Base-by-base conservation (phyloP, 2,113 vertebrate species). In the Zapornia atra region DNA sequence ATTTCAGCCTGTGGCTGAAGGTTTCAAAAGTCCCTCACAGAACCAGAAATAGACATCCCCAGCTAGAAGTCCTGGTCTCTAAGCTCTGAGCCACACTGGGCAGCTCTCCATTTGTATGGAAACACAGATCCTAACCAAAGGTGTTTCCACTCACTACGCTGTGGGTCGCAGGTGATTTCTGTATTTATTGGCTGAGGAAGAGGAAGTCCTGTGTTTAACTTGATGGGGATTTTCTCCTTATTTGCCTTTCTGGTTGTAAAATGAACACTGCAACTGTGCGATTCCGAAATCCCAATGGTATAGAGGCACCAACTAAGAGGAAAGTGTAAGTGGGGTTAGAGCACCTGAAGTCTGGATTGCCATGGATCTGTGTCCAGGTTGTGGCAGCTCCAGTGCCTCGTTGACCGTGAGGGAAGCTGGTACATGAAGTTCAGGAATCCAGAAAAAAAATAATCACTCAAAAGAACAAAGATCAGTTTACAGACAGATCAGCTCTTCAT, bases 381-480 rank as follows among this genome's bases (percentile, higher is more conserved):
- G 31, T 77, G 63, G 33, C 63, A 82, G 29, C 15, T n/a, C 19
- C 22, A 36, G 68, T 5, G 2, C 34, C 48, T 66, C 7, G 0
- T 28, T 64, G 72, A 86, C 79, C 63, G 21, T 0, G 0, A n/a
- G 42, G 38, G 69, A 94, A 92, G 54, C 60, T 56, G 19, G 83
- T 64, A 73, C 18, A 21, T 33, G 56, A 66, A 91, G 38, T 94
- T 90, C 75, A 72, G 79, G 78, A 93, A 91, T 79, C 56, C 64
- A 86, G 76, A 46, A 18, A 73, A 94, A 94, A 88, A 88, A 73
- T 46, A 86, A 66, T 88, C 79, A 63, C 80, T 88, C 46, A 60
- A 17, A 94, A 82, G 76, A 94, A 33, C 25, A 70, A 83, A 86
- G 82, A 90, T 88, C 93, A 66, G 10, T 77, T 95, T 92, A 59